Evolutionary conservation across 2,797 vertebrate genomes (phyloP), one percentile per base, ranked within the genome.

Genomic region (Molothrus ater): DNA sequence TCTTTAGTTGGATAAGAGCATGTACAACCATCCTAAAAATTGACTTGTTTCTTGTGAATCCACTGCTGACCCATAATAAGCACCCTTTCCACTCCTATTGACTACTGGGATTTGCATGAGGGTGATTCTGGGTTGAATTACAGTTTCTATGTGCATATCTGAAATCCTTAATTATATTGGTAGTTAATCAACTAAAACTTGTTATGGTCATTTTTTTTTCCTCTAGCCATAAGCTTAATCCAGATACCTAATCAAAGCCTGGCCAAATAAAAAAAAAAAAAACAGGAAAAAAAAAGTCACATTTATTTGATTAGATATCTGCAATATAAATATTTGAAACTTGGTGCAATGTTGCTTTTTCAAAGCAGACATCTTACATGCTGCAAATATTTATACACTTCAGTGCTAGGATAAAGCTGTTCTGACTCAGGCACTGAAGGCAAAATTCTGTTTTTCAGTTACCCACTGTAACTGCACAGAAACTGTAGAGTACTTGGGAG

Each of bases 261-360:
- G 38, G 47, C 53, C 65, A 65, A 84, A 75, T 69, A 48, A 76
- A 40, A 28, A 38, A 76, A 40, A 28, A 38, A 28, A 18, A 4
- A 1, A 7, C 22, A 8, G 29, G 24, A 34, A 74, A 91, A 71
- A 71, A 68, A 80, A 43, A 51, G 25, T 60, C 66, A 6, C 26
- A 48, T 91, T 88, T 86, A 71, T 94, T 95, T 94, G 86, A 89
- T 87, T 80, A 71, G 80, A 10, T 90, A 80, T 92, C 69, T 93
- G n/a, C 79, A 65, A 32, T 89, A 65, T 93, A 96, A 94, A 95
- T 96, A 92, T 94, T 97, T 94, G 94, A 95, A 91, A 61, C 31
- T 88, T 80, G 86, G 45, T 91, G 85, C 63, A 93, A 59, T 43
- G 31, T 66, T 91, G 47, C 84, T 87, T 93, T 96, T 94, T 95